Evolutionary conservation across 2,888 invertebrate species (phyloP).

Genomic region (Harpalus rufipes): DNA sequence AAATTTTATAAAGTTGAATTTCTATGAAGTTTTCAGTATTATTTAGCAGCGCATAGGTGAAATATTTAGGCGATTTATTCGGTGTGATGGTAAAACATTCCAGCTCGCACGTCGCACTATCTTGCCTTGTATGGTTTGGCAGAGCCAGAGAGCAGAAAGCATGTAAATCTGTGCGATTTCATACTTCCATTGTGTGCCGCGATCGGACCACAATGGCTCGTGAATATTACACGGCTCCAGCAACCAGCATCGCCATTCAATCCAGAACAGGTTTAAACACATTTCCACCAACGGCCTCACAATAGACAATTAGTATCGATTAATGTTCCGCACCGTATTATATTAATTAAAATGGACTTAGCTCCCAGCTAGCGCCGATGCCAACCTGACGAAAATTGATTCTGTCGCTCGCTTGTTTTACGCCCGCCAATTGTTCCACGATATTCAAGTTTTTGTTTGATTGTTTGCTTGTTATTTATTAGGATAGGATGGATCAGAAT

Average conservation of each 20-base stretch:
- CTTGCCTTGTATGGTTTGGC: background rate
- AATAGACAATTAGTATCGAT: conserved; percentile 65
- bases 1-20: no score
- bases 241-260: conserved; percentile 39
- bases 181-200: conserved; percentile 55
- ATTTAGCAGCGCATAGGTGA: background rate
- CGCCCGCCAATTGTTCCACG: background rate
- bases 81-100: background rate
- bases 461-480: conserved; percentile 32
- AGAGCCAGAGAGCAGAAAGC: conserved; percentile 17
- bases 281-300: conserved; percentile 53
- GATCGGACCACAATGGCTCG: conserved; percentile 47
- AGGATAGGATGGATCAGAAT: background rate
- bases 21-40: no score
- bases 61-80: background rate
- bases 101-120: background rate
- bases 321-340: conserved; percentile 58
- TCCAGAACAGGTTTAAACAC: conserved; percentile 57
- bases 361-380: background rate
- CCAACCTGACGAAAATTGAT: conserved; percentile 37
- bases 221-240: conserved; percentile 58
- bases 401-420: conserved; percentile 18
- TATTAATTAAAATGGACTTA: conserved; percentile 64
- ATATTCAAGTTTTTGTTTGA: conserved; percentile 25
- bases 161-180: conserved; percentile 64